Percentiles rank a stretch among this genome's conserved stretches.
phyloP scores from a whole-genome alignment of 2,113 vertebrate species.

The Cavia porcellus region DNA sequence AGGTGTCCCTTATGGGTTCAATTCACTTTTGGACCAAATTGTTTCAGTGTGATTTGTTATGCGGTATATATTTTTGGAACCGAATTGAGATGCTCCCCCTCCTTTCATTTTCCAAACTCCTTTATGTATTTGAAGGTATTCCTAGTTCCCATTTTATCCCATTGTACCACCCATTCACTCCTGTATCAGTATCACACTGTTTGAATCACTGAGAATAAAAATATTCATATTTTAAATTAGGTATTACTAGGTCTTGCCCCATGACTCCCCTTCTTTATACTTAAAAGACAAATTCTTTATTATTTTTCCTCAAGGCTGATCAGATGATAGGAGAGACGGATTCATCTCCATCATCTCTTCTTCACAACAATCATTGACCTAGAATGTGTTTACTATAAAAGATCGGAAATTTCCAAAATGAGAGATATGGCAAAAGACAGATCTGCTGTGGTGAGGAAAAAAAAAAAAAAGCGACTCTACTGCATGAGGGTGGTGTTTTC shows the following conservation, averaged over 20 bases:
- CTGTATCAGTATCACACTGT: not conserved
- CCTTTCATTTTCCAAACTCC: conserved; percentile 9
- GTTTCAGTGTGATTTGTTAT: not conserved
- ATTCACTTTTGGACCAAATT: not conserved
- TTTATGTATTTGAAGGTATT: conserved; percentile 17
- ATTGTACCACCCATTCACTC: not conserved
- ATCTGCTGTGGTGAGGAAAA: not conserved
- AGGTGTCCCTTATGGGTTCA: not conserved
- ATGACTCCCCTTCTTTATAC: not conserved
- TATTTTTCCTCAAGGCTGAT: not conserved
- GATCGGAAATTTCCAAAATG: not conserved
- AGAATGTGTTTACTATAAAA: not conserved
- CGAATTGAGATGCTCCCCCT: not conserved
- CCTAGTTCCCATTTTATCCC: not conserved
- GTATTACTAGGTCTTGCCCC: not conserved
- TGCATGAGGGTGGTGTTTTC: not conserved
- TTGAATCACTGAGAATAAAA: conserved; percentile 22
- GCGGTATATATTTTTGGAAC: not conserved
- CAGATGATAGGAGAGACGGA: not conserved
- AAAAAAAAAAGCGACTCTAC: not conserved
- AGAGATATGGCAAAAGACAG: not conserved
- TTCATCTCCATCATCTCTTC: not conserved
- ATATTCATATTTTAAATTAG: not conserved
- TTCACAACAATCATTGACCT: not conserved
- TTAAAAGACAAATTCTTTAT: conserved; percentile 24